Conservation (phyloP, 1,140 invertebrate genomes). For the Paraescarpia echinospica region DNA sequence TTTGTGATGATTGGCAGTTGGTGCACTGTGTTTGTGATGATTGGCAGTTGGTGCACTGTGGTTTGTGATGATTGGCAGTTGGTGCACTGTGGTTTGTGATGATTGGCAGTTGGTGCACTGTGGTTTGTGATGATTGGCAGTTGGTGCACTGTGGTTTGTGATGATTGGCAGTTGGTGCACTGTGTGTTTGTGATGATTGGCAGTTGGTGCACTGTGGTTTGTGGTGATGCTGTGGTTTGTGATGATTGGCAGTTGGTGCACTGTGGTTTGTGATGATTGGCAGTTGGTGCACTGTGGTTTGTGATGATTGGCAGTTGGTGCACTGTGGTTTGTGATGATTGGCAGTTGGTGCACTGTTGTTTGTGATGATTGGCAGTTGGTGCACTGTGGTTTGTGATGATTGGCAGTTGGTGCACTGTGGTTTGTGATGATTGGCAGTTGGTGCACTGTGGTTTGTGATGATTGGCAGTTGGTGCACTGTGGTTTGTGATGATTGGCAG, state of each 20-base stretch:
- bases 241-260: background rate
- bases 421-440: background rate
- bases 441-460: background rate
- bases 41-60: too few relatives aligned
- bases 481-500: background rate
- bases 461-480: background rate
- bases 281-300: background rate
- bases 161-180: background rate
- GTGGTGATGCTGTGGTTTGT: too few relatives aligned
- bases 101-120: background rate
- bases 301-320: background rate
- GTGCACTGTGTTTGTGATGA: too few relatives aligned
- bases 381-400: background rate
- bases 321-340: background rate
- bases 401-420: background rate
- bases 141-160: background rate
- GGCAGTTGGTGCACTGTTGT: background rate
- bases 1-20: too few relatives aligned
- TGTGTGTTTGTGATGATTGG: background rate
- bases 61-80: too few relatives aligned
- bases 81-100: too few relatives aligned
- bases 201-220: too few relatives aligned
- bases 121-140: background rate
- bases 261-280: background rate
- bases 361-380: background rate